These are phyloP conservation scores for Octodonta nipae DNA, from an alignment of 2,888 invertebrate species.

Conservation along the genomic window DNA sequence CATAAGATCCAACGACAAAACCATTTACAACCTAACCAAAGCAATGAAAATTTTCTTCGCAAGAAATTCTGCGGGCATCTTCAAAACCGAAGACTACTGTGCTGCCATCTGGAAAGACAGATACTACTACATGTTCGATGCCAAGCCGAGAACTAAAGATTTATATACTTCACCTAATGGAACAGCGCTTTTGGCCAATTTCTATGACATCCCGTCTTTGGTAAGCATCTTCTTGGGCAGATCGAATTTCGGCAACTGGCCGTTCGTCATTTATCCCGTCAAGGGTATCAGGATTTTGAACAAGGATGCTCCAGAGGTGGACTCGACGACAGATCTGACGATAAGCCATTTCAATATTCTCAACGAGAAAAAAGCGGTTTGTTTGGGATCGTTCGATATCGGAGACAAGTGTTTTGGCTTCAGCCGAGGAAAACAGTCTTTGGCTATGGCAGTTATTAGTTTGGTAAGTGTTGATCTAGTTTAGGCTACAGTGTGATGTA, in stretches of 20 bases:
- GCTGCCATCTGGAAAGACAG: conserved; percentile 45
- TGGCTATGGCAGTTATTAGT: conserved; percentile 45
- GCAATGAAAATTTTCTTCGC: conserved; percentile 44
- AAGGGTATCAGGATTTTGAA: conserved; percentile 30
- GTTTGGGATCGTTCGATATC: conserved; percentile 45
- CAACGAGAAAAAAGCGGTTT: conserved; percentile 43
- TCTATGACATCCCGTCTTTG: conserved; percentile 40
- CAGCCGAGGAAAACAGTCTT: conserved; percentile 44
- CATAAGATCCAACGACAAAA: conserved; percentile 28
- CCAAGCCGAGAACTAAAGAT: conserved; percentile 42
- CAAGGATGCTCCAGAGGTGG: conserved; percentile 38
- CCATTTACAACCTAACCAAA: conserved; percentile 37
- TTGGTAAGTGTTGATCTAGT: conserved; percentile 37
- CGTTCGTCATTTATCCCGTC: conserved; percentile 23
- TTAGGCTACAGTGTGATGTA: too few relatives aligned
- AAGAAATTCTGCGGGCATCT: conserved; percentile 40
- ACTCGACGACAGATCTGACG: conserved; percentile 38
- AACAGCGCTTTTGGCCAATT: conserved; percentile 43
- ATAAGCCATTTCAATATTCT: conserved; percentile 44
- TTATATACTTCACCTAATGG: conserved; percentile 42
- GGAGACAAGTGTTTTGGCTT: conserved; percentile 46
- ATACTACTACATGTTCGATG: conserved; percentile 51
- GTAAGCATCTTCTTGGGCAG: conserved; percentile 39
- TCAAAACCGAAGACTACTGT: conserved; percentile 34
- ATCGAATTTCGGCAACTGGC: conserved; percentile 20